Evolutionary conservation across 2,888 invertebrate species (phyloP), one percentile per base, ranked within the genome.

Genomic region (Caenorhabditis imperialis): DNA sequence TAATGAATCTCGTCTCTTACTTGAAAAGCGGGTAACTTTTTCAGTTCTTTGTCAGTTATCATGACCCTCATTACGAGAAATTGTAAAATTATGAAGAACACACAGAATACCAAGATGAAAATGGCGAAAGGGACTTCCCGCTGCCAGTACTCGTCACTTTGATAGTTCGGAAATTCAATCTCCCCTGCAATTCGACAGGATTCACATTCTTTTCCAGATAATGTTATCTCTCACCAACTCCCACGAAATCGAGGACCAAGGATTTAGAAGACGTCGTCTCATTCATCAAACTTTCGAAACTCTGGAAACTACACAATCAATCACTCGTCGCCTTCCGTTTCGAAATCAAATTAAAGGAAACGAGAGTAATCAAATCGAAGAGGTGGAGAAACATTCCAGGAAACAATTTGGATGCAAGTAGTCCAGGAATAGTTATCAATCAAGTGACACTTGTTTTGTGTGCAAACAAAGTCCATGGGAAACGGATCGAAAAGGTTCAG

Each of bases 51-150:
- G 37, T 75, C 70, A n/a, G 48, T 63, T 33, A 60, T 38, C 47
- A 63, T 53, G 22, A 71, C 76, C 38, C 67, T 16, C 42, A 78
- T 73, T 0, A 76, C 76, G 1, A 78, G 44, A 25, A 65, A 12
- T n/a, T 78, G 73, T 12, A 78, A 57, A 20, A 78, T 23, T 1
- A 73, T 67, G 38, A 72, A 76, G n/a, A 78, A 58, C 4, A 42
- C 16, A 22, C 71, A 76, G 20, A 62, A 78, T 12, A 71, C 16
- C 10, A 62, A 45, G 35, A 78, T 60, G 27, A 78, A 78, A n/a
- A 76, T 47, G 16, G 78, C 78, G 20, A 65, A 73, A 6, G 78
- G 78, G 3, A 78, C 71, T 37, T 78, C 75, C 45, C 57, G 48
- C 2, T 50, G 33, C 48, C 58, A 78, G 42, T 62, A 78, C 23